Evolutionary conservation across 1,140 invertebrate species (phyloP).

Genomic region (Platorchestia sp.): DNA sequence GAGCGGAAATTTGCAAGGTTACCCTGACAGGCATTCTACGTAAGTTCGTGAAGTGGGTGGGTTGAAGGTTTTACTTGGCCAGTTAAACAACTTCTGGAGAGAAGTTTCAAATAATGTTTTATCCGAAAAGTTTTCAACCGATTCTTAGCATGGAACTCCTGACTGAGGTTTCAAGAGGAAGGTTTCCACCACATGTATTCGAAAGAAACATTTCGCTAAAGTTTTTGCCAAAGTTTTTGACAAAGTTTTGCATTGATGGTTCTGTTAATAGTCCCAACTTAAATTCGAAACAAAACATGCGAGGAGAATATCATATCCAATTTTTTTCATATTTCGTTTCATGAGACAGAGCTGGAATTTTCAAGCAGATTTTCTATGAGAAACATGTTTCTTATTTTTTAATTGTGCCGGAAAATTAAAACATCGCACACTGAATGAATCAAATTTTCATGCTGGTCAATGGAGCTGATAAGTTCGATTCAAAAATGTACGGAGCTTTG

Average conservation of each 20-base stretch:
- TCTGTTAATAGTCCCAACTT: not conserved
- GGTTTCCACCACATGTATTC: not conserved
- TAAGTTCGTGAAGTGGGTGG: not conserved
- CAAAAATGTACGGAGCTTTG: too few species aligned
- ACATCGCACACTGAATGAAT: too few species aligned
- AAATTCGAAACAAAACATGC: too few species aligned
- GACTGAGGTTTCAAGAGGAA: not conserved
- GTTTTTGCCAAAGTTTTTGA: not conserved
- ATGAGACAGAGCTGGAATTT: not conserved
- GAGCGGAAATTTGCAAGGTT: not conserved
- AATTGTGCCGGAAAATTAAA: too few species aligned
- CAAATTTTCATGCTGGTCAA: too few species aligned
- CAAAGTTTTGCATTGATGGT: not conserved
- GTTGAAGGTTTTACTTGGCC: not conserved
- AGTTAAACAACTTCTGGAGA: too few species aligned
- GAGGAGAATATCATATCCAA: not conserved
- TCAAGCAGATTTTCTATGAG: not conserved
- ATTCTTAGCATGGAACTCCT: not conserved
- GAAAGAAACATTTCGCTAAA: not conserved
- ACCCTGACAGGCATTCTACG: not conserved
- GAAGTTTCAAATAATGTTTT: not conserved
- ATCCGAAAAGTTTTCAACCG: not conserved
- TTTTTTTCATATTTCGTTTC: not conserved
- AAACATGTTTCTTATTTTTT: too few species aligned
- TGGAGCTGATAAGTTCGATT: too few species aligned